Evolutionary conservation across 2,797 vertebrate species (phyloP).

Genomic region (Todus mexicanus): DNA sequence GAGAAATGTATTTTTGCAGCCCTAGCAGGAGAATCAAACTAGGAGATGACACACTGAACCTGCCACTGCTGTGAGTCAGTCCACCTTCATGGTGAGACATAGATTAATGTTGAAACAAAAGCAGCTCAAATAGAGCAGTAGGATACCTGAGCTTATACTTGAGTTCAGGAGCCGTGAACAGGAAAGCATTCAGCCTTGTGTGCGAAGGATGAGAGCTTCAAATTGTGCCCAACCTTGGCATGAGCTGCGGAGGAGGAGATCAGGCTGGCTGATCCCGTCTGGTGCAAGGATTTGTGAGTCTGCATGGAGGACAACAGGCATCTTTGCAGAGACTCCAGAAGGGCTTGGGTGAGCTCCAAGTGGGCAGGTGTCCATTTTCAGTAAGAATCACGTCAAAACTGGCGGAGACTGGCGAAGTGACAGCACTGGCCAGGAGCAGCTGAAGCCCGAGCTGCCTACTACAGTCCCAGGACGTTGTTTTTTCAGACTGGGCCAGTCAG

Average conservation of each 20-base stretch:
- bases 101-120: neutral
- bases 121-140: neutral
- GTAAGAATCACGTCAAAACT: neutral
- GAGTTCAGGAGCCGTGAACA: neutral
- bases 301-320: neutral
- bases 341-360: neutral
- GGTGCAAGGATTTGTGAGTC: neutral
- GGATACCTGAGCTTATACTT: neutral
- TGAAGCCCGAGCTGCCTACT: neutral
- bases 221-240: neutral
- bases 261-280: neutral
- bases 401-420: neutral
- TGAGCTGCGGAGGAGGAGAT: neutral
- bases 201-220: neutral
- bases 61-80: neutral
- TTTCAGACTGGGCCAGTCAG: neutral
- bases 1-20: neutral
- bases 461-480: neutral
- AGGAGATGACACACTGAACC: neutral
- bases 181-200: neutral
- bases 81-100: neutral
- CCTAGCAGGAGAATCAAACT: neutral
- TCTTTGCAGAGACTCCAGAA: neutral
- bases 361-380: neutral
- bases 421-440: rapidly evolving